These are phyloP conservation scores for Drosophila sucinea DNA, from an alignment of 1,140 invertebrate species.

Conservation along the genomic window DNA sequence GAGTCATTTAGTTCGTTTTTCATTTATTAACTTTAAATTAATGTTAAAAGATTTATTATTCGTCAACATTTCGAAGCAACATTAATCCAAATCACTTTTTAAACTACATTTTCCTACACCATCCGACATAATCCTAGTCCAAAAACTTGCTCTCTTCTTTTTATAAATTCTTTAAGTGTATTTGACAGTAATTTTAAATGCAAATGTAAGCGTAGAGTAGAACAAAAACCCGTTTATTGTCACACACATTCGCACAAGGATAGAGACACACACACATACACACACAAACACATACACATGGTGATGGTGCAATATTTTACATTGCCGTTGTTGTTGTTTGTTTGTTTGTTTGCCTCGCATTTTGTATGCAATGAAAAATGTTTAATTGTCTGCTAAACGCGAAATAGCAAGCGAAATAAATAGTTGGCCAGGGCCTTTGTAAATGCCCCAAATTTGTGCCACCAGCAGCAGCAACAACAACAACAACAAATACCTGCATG, in stretches of 20 bases:
- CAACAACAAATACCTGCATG: conserved; percentile 60
- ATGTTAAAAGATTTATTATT: too few relatives aligned
- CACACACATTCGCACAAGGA: conserved; percentile 14
- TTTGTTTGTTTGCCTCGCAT: conserved; percentile 22
- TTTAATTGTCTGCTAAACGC: conserved; percentile 79
- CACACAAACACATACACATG: conserved; percentile 6
- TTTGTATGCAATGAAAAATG: conserved; percentile 80
- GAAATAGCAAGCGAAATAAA: conserved; percentile 61
- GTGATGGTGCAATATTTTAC: conserved; percentile 32
- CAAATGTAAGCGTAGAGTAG: conserved; percentile 50
- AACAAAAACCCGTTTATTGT: conserved; percentile 56
- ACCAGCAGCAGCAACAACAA: conserved; percentile 13
- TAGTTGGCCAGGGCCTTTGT: conserved; percentile 55
- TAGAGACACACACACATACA: conserved; percentile 1
- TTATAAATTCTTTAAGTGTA: neutral
- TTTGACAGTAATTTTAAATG: conserved; percentile 56
- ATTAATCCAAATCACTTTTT: too few relatives aligned
- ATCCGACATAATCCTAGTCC: too few relatives aligned
- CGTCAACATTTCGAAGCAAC: too few relatives aligned
- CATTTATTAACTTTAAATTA: too few relatives aligned
- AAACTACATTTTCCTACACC: too few relatives aligned
- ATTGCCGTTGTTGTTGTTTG: conserved; percentile 13
- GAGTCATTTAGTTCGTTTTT: too few relatives aligned
- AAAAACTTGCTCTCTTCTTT: neutral
- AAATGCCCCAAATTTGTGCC: conserved; percentile 45